A percentile compares a stretch with the other conserved stretches of the same genome.
phyloP scores from a whole-genome alignment of 2,797 vertebrate species.

The Streptopelia turtur region DNA sequence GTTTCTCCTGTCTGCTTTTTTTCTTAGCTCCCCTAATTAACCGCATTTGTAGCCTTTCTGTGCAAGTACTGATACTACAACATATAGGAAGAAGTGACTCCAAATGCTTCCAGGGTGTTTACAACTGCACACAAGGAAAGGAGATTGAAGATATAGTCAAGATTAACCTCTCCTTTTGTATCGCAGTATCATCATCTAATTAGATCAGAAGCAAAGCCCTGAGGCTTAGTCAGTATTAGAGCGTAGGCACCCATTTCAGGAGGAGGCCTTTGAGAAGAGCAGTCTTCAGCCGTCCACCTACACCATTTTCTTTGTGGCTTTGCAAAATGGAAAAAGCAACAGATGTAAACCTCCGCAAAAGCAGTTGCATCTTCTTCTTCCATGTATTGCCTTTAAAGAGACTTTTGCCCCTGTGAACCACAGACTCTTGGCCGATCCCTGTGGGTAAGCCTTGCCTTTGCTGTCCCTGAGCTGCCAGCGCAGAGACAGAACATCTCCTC shows the following conservation, averaged over 20 bases:
- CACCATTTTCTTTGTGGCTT: conserved; percentile 40
- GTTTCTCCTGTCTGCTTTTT: neutral
- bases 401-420: neutral
- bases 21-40: neutral
- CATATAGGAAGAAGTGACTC: neutral
- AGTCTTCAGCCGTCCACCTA: conserved; percentile 63
- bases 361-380: neutral
- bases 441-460: neutral
- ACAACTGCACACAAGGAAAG: conserved; percentile 41
- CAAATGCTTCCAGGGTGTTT: conserved; percentile 14
- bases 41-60: neutral
- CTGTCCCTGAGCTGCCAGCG: neutral
- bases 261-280: conserved; percentile 64
- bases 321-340: conserved; percentile 47
- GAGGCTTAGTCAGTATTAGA: conserved; percentile 67
- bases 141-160: conserved; percentile 27
- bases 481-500: neutral
- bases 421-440: rapidly evolving
- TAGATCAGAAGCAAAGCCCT: conserved; percentile 65
- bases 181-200: conserved; percentile 62
- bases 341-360: conserved; percentile 37
- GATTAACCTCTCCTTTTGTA: conserved; percentile 69
- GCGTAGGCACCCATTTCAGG: conserved; percentile 68
- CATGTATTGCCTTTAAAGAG: neutral
- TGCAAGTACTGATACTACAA: neutral